Base-by-base conservation (phyloP, 1,140 invertebrate genomes). In the Brachystomella parvula region DNA sequence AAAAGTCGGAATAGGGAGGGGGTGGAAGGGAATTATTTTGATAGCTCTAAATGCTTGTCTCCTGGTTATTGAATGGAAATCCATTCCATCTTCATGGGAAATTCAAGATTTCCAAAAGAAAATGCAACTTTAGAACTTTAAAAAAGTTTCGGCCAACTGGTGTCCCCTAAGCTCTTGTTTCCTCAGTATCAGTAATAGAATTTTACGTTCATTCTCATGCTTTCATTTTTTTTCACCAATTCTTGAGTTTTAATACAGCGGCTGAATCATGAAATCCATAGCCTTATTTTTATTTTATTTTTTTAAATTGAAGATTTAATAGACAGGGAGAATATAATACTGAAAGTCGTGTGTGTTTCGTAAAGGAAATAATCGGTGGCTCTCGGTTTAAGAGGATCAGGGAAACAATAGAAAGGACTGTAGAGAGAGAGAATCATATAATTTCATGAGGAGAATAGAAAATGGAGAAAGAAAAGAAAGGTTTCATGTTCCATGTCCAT, bases 291-390 rank as follows among this genome's bases (percentile, higher is more conserved):
- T 53, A 3, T 9, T 53, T 26, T 53, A 53, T 24, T 53, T 15
- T 53, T 53, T 53, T 24, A 53, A 53, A 53, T 53, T 53, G 49
- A 53, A 53, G 12, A n/a, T n/a, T n/a, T n/a, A n/a, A n/a, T n/a
- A n/a, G n/a, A n/a, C n/a, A n/a, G n/a, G n/a, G n/a, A n/a, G n/a
- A n/a, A n/a, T n/a, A n/a, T 24, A 24, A 3, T 53, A 24, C 49
- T 53, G 6, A n/a, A 53, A 6, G 3, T 24, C 49, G 49, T 53
- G 9, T 24, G 12, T 53, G 49, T 53, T 53, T 53, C 3, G 6
- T 15, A 6, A 19, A 15, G 24, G 24, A 53, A 53, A 53, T 53
- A 53, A 53, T 53, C 49, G 49, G 9, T 17, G 49, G 49, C 9
- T n/a, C n/a, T 53, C 6, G 49, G 49, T 53, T 53, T 53, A 53